Conservation (phyloP, 92 coral and sea anemone genomes). For the Actinostola sp. region DNA sequence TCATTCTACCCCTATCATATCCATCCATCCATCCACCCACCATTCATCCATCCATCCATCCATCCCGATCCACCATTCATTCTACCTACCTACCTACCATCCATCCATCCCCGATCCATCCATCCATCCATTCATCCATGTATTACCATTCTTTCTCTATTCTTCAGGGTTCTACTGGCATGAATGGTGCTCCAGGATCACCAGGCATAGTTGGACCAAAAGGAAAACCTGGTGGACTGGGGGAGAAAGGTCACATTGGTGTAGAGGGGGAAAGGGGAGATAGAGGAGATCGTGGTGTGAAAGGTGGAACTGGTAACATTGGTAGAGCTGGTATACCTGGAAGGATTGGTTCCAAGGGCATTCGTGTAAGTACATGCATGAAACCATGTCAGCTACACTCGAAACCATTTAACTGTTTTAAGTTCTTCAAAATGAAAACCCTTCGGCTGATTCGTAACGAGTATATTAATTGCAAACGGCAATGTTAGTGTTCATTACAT, state of each 20-base stretch:
- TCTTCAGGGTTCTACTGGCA: slow-evolving; percentile 68
- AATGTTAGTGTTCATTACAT: too few relatives aligned
- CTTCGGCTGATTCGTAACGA: too few relatives aligned
- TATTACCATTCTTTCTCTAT: background rate
- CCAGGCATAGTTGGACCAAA: slow-evolving; percentile 65
- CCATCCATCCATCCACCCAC: too few relatives aligned
- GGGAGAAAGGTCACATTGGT: slow-evolving; percentile 68
- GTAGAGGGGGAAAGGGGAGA: slow-evolving; percentile 75
- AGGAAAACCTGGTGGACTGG: slow-evolving; percentile 60
- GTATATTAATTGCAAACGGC: too few relatives aligned
- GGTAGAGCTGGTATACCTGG: slow-evolving; percentile 73
- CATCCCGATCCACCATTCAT: too few relatives aligned
- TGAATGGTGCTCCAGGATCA: slow-evolving; percentile 61
- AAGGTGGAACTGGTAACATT: slow-evolving; percentile 60
- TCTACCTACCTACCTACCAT: background rate
- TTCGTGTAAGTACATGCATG: slow-evolving; percentile 57
- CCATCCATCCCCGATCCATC: background rate
- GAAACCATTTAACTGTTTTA: too few relatives aligned
- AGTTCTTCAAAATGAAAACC: too few relatives aligned
- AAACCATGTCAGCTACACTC: too few relatives aligned
- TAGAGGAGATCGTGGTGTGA: slow-evolving; percentile 62
- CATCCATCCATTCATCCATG: background rate
- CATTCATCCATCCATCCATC: too few relatives aligned
- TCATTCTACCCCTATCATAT: too few relatives aligned
- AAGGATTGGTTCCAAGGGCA: slow-evolving; percentile 68